A percentile compares a stretch with the other conserved stretches of the same genome.
Evolutionary conservation across 2,797 vertebrate genomes (phyloP).

Genomic region (Cheirogaleus major): DNA sequence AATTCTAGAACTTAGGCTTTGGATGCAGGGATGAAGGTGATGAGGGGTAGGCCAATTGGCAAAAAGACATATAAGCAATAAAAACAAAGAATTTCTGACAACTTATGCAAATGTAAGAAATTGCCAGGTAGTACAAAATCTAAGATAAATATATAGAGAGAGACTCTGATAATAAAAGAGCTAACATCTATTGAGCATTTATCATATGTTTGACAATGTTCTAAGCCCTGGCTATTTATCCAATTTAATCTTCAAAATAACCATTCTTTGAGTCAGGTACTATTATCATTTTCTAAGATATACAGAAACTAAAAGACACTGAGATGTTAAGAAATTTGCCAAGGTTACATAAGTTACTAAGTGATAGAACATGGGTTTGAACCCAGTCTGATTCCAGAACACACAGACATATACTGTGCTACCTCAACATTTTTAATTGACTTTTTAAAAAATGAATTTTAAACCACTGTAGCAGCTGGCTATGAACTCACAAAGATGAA

Average conservation of each 20-base stretch:
- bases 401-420: neutral
- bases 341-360: neutral
- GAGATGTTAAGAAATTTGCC: neutral
- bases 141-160: constrained; percentile 10
- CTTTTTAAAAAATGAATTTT: neutral
- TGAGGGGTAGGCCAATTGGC: neutral
- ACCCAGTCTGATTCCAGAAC: neutral
- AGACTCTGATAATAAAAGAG: neutral
- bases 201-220: neutral
- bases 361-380: neutral
- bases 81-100: neutral
- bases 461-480: constrained; percentile 5
- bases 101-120: constrained; percentile 6
- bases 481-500: constrained; percentile 28
- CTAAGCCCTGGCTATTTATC: neutral
- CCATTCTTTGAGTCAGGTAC: neutral
- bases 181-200: neutral
- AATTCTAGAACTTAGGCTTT: constrained; percentile 19
- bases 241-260: constrained; percentile 9
- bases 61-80: neutral
- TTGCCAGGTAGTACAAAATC: neutral
- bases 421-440: neutral
- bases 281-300: neutral
- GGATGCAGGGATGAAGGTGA: neutral
- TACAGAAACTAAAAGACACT: neutral